Evolutionary conservation across 2,113 vertebrate genomes (phyloP).

Genomic region (Channa maculata): DNA sequence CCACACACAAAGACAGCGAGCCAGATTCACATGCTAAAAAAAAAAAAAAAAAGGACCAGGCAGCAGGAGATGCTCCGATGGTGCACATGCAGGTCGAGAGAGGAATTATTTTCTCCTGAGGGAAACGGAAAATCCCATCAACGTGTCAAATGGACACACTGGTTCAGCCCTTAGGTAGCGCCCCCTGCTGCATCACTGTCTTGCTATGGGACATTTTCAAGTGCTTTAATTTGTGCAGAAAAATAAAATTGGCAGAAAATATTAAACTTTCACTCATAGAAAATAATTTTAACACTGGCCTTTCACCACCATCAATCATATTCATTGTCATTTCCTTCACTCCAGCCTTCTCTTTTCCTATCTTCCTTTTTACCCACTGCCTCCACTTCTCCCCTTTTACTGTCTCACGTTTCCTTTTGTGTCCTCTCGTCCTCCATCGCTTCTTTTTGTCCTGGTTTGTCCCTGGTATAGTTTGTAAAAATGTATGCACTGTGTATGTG

Average conservation of each 20-base stretch:
- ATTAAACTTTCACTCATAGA: too few species aligned
- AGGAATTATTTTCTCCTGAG: conserved; percentile 43
- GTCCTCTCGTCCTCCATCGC: too few species aligned
- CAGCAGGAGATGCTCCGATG: conserved; percentile 32
- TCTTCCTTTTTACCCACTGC: too few species aligned
- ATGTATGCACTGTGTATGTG: too few species aligned
- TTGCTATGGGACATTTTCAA: not conserved
- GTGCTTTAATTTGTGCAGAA: not conserved
- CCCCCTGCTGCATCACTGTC: conserved; percentile 7
- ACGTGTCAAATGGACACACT: not conserved
- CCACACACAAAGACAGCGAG: conserved; percentile 18
- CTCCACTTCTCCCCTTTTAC: too few species aligned
- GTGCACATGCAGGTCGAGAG: conserved; percentile 42
- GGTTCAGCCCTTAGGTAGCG: not conserved
- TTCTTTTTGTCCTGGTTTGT: too few species aligned
- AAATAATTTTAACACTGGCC: too few species aligned
- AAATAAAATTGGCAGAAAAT: not conserved
- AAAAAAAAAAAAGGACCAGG: conserved; percentile 10
- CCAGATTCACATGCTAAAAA: conserved; percentile 11
- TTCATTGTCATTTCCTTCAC: too few species aligned
- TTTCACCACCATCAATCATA: too few species aligned
- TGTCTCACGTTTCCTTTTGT: too few species aligned
- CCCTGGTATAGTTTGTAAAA: too few species aligned
- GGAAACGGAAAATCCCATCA: conserved; percentile 24
- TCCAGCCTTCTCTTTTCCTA: too few species aligned